phyloP scores from a whole-genome alignment of 2,797 vertebrate genomes.

The Brachyrhaphis roseni region DNA sequence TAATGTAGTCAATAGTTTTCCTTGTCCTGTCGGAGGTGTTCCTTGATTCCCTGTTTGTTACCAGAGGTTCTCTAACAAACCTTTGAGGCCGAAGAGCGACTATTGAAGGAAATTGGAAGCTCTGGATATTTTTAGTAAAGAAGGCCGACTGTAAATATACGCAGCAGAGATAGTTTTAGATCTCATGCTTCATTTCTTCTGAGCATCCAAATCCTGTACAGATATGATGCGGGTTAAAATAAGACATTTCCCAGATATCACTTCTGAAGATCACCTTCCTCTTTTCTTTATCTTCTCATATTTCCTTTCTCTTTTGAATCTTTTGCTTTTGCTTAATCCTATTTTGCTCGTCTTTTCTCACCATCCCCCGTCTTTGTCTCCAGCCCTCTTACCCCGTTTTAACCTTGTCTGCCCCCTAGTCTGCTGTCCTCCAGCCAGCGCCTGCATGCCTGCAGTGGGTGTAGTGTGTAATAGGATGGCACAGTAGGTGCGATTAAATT shows the following conservation, averaged over 20 bases:
- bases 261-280: not conserved
- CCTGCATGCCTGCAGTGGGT: constrained; percentile 60
- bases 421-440: constrained; percentile 39
- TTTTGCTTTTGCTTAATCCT: constrained; percentile 46
- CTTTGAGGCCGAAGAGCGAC: not conserved
- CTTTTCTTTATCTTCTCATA: constrained; percentile 21
- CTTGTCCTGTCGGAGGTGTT: not conserved
- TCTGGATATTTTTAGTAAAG: not conserved
- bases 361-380: constrained; percentile 39
- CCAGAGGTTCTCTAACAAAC: not conserved
- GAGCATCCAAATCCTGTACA: not conserved
- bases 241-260: not conserved
- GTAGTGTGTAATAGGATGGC: constrained; percentile 80
- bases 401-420: constrained; percentile 46
- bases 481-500: constrained; percentile 86
- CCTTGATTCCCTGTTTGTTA: not conserved
- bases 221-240: not conserved
- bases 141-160: not conserved
- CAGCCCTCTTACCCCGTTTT: constrained; percentile 48
- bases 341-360: constrained; percentile 22
- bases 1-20: not conserved
- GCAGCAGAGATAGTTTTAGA: not conserved
- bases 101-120: not conserved
- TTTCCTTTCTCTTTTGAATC: constrained; percentile 52
- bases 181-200: not conserved